These are phyloP conservation scores for Odocoileus virginianus DNA, from an alignment of 2,113 vertebrate species.

Conservation along the genomic window DNA sequence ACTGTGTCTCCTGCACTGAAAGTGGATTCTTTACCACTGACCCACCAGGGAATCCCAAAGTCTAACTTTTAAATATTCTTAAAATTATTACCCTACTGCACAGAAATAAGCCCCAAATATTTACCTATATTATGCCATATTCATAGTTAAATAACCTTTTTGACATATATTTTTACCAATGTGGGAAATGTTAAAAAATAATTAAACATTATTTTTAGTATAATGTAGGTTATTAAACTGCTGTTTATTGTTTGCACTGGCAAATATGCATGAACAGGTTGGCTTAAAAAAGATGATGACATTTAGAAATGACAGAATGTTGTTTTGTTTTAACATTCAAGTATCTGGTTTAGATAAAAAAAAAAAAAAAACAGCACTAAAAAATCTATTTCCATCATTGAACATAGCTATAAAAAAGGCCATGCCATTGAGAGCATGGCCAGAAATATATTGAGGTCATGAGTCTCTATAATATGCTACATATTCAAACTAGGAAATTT, in stretches of 20 bases:
- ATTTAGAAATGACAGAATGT: neutral
- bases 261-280: accelerated
- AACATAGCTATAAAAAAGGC: neutral
- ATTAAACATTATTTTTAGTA: neutral
- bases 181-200: neutral
- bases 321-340: neutral
- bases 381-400: neutral
- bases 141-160: neutral
- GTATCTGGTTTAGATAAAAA: neutral
- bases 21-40: neutral
- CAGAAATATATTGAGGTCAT: neutral
- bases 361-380: neutral
- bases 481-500: neutral
- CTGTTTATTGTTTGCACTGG: neutral
- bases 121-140: neutral
- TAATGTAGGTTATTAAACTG: neutral
- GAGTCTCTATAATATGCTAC: neutral
- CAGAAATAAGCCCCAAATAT: neutral
- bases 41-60: neutral
- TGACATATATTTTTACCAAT: neutral
- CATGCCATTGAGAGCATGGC: neutral
- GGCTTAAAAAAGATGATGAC: neutral
- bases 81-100: neutral
- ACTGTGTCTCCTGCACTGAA: neutral
- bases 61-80: neutral